Evolutionary conservation across 2,888 invertebrate species (phyloP).

Genomic region (Podabrus alpinus): DNA sequence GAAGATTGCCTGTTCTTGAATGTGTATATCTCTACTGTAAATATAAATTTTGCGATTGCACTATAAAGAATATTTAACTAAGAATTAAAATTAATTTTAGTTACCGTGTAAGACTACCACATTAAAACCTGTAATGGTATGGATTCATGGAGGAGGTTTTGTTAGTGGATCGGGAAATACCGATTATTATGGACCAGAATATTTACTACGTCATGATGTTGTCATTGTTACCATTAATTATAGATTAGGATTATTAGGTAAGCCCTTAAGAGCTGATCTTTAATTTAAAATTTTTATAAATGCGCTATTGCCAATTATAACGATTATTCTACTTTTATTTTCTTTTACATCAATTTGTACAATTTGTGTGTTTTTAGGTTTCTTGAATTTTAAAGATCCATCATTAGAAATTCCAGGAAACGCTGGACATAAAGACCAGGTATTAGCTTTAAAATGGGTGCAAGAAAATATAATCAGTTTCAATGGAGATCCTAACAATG

Average conservation of each 20-base stretch:
- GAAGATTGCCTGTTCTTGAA: slow-evolving; percentile 79
- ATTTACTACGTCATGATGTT: slow-evolving; percentile 50
- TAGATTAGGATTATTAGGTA: slow-evolving; percentile 51
- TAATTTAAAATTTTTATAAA: no score
- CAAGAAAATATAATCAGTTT: slow-evolving; percentile 58
- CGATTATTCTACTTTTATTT: no score
- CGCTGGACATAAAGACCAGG: slow-evolving; percentile 60
- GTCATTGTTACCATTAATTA: slow-evolving; percentile 52
- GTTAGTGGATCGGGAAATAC: slow-evolving; percentile 46
- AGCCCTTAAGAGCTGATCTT: background rate
- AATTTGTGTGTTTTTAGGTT: slow-evolving; percentile 47
- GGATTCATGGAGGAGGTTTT: slow-evolving; percentile 55
- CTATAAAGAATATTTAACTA: background rate
- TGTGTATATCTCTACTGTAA: slow-evolving; percentile 68
- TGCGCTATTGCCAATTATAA: no score
- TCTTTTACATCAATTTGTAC: background rate
- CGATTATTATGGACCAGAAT: slow-evolving; percentile 49
- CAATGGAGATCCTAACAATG: slow-evolving; percentile 59
- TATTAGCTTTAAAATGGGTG: slow-evolving; percentile 59
- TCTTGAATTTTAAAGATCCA: slow-evolving; percentile 56
- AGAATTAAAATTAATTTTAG: slow-evolving; percentile 13
- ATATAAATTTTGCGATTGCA: background rate
- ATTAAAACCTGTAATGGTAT: slow-evolving; percentile 53
- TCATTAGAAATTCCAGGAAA: slow-evolving; percentile 59
- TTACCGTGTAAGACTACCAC: slow-evolving; percentile 1